Conservation (phyloP, 2,113 vertebrate species). For the Lichenostomus cassidix region DNA sequence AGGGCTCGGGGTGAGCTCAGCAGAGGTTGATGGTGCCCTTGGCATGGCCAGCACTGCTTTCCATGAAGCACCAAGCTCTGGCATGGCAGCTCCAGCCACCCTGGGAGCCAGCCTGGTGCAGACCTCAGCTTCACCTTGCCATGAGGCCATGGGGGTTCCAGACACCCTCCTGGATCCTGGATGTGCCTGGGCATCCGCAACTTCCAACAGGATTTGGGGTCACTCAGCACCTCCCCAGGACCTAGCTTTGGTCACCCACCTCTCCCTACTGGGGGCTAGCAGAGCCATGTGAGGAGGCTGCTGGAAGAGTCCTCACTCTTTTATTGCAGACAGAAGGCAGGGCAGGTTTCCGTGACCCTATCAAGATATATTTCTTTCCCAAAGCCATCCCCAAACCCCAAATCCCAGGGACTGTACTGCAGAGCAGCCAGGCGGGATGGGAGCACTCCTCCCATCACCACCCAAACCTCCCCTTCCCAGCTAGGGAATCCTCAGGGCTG, state of each 20-base stretch:
- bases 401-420: accelerated
- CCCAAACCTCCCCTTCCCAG: not conserved
- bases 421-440: not conserved
- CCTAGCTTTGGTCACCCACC: not conserved
- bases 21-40: not conserved
- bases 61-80: not conserved
- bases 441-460: accelerated
- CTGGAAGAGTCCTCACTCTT: not conserved
- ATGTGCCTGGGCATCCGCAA: not conserved
- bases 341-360: not conserved
- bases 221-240: not conserved
- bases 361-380: not conserved
- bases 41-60: accelerated
- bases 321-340: not conserved
- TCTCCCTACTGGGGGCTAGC: not conserved
- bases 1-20: not conserved
- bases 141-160: not conserved
- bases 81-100: not conserved
- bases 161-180: not conserved
- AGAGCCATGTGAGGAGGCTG: not conserved
- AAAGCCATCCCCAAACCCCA: not conserved
- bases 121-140: not conserved
- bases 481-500: not conserved
- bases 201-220: not conserved
- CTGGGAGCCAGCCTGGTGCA: not conserved